Conservation (phyloP, 1,140 invertebrate species). For the Piezodorus guildinii region DNA sequence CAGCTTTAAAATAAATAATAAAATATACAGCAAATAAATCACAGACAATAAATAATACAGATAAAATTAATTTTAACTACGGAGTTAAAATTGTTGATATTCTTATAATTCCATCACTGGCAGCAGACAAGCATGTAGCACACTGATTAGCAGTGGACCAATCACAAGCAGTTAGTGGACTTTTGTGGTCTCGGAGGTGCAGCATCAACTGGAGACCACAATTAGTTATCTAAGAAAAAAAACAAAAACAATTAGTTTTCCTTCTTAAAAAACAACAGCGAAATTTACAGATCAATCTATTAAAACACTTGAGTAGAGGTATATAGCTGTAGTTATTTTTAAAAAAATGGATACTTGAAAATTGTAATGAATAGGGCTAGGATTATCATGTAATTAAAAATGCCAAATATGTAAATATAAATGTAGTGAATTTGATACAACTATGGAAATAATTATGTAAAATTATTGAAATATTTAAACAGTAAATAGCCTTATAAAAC, state of each 20-base stretch:
- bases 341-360: too few species aligned
- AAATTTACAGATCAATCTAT: not conserved
- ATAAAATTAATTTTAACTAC: constrained; percentile 16
- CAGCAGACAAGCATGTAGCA: constrained; percentile 48
- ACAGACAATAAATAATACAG: constrained; percentile 4
- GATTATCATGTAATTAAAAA: too few species aligned
- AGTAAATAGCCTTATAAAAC: too few species aligned
- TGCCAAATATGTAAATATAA: too few species aligned
- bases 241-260: not conserved
- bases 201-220: constrained; percentile 38
- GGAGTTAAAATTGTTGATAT: constrained; percentile 44
- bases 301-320: too few species aligned
- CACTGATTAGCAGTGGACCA: constrained; percentile 52
- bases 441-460: too few species aligned
- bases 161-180: constrained; percentile 45
- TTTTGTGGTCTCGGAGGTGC: constrained; percentile 44
- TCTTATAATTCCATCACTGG: constrained; percentile 45
- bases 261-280: not conserved
- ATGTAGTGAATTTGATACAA: too few species aligned
- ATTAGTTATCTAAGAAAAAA: constrained; percentile 35
- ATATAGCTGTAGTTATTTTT: too few species aligned
- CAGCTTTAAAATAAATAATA: not conserved
- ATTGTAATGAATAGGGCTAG: too few species aligned
- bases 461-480: too few species aligned
- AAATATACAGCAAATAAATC: not conserved